Percentiles rank a stretch among this genome's conserved stretches.
Evolutionary conservation across 1,140 invertebrate genomes (phyloP).

Genomic region (Macrostomum lignano): DNA sequence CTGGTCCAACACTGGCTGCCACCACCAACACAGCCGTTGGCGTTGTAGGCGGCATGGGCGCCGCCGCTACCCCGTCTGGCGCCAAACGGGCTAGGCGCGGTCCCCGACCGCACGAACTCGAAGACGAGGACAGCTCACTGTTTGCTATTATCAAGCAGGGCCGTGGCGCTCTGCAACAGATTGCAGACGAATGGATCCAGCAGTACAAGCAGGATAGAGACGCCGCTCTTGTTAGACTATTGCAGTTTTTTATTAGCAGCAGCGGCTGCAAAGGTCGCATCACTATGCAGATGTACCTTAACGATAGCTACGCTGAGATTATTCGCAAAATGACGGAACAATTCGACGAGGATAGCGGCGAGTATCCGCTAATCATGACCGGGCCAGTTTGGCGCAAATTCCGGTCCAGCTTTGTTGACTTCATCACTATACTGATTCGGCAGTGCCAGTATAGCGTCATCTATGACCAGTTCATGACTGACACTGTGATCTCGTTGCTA

Average conservation of each 20-base stretch:
- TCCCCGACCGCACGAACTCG: too few species aligned
- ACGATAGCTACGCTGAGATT: conserved; percentile 43
- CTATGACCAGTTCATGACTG: conserved; percentile 95
- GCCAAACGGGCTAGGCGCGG: too few species aligned
- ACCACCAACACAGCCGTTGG: too few species aligned
- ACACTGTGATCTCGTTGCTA: conserved; percentile 80
- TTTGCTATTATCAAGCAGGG: too few species aligned
- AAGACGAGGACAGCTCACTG: too few species aligned
- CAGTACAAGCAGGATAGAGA: conserved; percentile 62
- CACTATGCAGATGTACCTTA: conserved; percentile 35
- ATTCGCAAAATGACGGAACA: conserved; percentile 94
- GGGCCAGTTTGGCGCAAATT: conserved; percentile 94
- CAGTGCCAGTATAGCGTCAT: conserved; percentile 97
- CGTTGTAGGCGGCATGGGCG: too few species aligned
- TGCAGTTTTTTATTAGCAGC: conserved; percentile 91
- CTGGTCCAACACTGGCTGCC: too few species aligned
- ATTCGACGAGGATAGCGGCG: conserved; percentile 90
- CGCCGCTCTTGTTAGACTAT: conserved; percentile 58
- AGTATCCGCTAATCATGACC: conserved; percentile 87
- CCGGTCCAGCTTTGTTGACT: conserved; percentile 74
- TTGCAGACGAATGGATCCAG: conserved; percentile 96
- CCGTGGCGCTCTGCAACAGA: too few species aligned
- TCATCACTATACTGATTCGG: conserved; percentile 74
- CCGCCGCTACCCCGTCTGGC: too few species aligned
- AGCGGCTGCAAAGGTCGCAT: conserved; percentile 88